A percentile compares a stretch with the other conserved stretches of the same genome.
phyloP scores from a whole-genome alignment of 1,140 invertebrate species.

The Subanguina moxae region DNA sequence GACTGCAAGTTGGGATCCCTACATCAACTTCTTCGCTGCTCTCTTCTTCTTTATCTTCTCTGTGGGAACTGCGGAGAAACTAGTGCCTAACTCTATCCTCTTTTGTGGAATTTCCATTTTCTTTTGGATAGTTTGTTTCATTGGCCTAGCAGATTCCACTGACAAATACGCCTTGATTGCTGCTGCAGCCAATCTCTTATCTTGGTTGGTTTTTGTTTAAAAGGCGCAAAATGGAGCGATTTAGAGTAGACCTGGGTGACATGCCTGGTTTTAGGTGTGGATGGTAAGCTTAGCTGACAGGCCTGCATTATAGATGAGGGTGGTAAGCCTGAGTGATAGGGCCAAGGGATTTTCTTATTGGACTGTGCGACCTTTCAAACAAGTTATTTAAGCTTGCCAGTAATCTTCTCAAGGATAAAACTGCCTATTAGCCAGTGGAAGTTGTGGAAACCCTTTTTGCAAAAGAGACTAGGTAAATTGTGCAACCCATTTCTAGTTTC shows the following conservation, averaged over 20 bases:
- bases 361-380: no score
- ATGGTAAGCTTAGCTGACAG: no score
- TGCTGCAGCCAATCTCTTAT: constrained; percentile 42
- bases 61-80: constrained; percentile 37
- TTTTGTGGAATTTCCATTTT: constrained; percentile 48
- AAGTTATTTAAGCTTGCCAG: constrained; percentile 39
- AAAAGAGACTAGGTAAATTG: constrained; percentile 39
- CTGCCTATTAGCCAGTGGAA: constrained; percentile 36
- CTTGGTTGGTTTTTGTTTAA: constrained; percentile 31
- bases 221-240: no score
- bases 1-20: constrained; percentile 43
- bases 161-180: constrained; percentile 46
- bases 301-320: no score
- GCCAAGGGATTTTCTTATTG: neutral
- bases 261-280: no score
- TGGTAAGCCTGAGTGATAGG: no score
- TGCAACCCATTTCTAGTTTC: neutral
- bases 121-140: constrained; percentile 42
- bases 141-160: constrained; percentile 40
- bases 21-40: constrained; percentile 47
- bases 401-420: constrained; percentile 42
- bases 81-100: constrained; percentile 45
- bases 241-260: no score
- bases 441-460: constrained; percentile 46
- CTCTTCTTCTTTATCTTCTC: constrained; percentile 49